Evolutionary conservation across 2,113 vertebrate genomes (phyloP), one percentile per base, ranked within the genome.

Genomic region (Bos taurus): DNA sequence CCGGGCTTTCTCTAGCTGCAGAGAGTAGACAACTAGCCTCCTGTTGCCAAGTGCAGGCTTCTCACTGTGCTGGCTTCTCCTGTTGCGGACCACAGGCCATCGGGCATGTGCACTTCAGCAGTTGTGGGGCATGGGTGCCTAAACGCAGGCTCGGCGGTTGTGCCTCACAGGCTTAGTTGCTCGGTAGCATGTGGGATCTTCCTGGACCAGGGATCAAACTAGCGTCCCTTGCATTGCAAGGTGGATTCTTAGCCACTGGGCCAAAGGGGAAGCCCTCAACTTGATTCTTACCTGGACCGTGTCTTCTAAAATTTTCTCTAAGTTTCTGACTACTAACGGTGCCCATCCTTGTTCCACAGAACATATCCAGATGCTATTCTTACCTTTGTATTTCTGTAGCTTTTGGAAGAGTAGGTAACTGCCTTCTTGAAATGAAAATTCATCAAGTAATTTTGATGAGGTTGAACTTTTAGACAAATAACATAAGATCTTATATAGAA

Each of bases 211-310:
- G 64, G 8, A 67, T 36, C 64, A 36, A 64, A 36, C 17, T 10
- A 67, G 64, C 5, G 64, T 67, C 33, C 33, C 64, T 19, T 36
- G 64, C 64, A 21, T 36, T 36, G 33, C 64, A 71, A 21, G 64
- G 64, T 0, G 2, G n/a, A 71, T 71, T 71, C n/a, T 36, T 71
- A 1, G n/a, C n/a, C 0, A 0, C n/a, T 36, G 64, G 17, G n/a
- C 64, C n/a, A 6, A 71, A 67, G 36, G 64, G 17, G 9, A 71
- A 71, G n/a, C 9, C 64, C 17, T 71, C 64, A 71, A 21, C 16
- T 21, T 36, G 64, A 36, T n/a, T 52, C 80, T 54, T n/a, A 23
- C 17, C 48, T 54, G 48, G 48, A 82, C 48, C 0, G 0, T 52
- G 19, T 82, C 80, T 52, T 54, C 30, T 52, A 82, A 54, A 52